Conservation (phyloP, 2,888 invertebrate species). For the Philopedon plagiatum region DNA sequence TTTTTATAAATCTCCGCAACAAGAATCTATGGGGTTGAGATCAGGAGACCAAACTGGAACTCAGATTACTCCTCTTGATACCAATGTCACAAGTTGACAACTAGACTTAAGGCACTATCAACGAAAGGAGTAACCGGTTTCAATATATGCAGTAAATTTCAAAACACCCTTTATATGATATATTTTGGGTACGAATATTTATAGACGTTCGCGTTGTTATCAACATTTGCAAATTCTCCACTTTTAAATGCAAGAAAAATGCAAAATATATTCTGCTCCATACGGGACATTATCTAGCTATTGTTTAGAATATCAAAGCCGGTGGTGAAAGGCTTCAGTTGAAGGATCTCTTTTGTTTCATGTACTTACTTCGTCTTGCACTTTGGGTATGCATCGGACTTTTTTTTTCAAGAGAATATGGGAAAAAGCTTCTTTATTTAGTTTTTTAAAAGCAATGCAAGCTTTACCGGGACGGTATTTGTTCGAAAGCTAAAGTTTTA, state of each 20-base stretch:
- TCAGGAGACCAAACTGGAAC: no score
- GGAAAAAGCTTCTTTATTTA: constrained; percentile 23
- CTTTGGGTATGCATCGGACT: constrained; percentile 12
- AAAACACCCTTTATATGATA: no score
- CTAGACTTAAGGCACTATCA: no score
- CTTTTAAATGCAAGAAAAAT: background rate
- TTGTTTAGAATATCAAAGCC: constrained; percentile 33
- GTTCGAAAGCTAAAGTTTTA: background rate
- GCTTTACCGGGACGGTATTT: background rate
- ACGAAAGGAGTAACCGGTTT: no score
- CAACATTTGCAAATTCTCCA: background rate
- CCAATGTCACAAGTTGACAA: no score
- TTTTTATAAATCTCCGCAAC: no score
- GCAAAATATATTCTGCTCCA: background rate
- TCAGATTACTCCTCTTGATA: no score
- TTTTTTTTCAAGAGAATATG: constrained; percentile 23
- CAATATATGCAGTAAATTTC: no score
- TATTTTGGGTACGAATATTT: no score
- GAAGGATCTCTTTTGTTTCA: constrained; percentile 22
- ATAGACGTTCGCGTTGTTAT: no score
- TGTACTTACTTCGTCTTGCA: constrained; percentile 18
- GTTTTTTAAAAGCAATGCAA: background rate
- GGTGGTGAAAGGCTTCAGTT: constrained; percentile 11
- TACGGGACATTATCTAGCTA: constrained; percentile 15
- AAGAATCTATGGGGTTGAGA: no score